Evolutionary conservation across 1,140 invertebrate species (phyloP), one percentile per base, ranked within the genome.

Genomic region (Drosophila triauraria): DNA sequence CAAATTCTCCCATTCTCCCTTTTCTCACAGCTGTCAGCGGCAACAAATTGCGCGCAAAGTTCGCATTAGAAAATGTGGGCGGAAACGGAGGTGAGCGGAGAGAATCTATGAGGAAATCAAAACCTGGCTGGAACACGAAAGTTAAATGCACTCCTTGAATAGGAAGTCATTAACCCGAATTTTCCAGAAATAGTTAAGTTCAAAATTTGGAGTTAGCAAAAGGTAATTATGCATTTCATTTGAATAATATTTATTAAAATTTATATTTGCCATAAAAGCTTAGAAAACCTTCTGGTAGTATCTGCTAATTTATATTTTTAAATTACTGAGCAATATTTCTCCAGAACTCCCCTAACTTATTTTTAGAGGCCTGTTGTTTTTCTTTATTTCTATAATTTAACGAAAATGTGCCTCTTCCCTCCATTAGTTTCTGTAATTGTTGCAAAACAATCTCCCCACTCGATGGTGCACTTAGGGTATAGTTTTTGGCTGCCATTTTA

Each of bases 41-140:
- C 83, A 87, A 87, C 83, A 87, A 87, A 87, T 87, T 87, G 83
- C 80, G 83, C 83, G 84, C 80, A 88, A 88, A 87, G 83, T 87
- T 88, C 68, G 85, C 77, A 90, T 88, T 87, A 83, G 80, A 87
- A 78, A 83, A 80, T 82, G 81, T 75, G 85, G 56, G 63, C 64
- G 42, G 32, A 54, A 47, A 42, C 30, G 43, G 43, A 38, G 62
- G 30, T 53, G 56, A 77, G 47, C 38, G 12, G 38, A 5, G 48
- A 40, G 56, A 60, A 77, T 77, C 56, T 60, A 47, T 77, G 42
- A 47, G 57, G 30, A 59, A 61, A 53, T 68, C 43, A 71, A 38
- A 38, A 38, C 44, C 27, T 44, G 54, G 4, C 3, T 38, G 4
- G 10, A 56, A 57, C 27, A 9, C 75, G 56, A 77, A 20, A 56